Conservation (phyloP, 2,797 vertebrate genomes). For the Aplochiton taeniatus region DNA sequence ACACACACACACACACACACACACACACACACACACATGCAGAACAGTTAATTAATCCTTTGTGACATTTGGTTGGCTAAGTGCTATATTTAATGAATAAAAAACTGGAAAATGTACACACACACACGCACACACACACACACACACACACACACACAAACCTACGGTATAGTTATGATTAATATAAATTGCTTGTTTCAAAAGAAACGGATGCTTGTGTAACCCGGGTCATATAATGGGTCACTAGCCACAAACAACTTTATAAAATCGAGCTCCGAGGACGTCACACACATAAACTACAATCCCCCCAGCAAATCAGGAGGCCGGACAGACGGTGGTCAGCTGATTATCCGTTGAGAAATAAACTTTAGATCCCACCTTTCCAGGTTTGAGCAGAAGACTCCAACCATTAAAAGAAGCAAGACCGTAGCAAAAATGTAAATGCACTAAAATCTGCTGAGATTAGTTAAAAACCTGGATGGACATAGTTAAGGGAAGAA, state of each 20-base stretch:
- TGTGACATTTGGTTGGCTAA: constrained; percentile 20
- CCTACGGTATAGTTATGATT: constrained; percentile 36
- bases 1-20: constrained; percentile 16
- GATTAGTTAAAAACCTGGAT: no score
- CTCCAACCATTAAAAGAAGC: not conserved
- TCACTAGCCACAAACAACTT: no score
- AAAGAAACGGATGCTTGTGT: constrained; percentile 48
- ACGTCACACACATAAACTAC: no score
- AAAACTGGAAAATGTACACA: not conserved
- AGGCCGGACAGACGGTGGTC: no score
- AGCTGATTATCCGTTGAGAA: not conserved
- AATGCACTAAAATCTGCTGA: no score
- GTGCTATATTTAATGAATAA: constrained; percentile 10
- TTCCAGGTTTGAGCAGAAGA: no score
- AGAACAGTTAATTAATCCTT: constrained; percentile 36
- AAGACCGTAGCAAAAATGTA: no score
- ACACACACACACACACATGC: constrained; percentile 4
- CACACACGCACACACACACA: not conserved
- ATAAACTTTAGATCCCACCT: constrained; percentile 18
- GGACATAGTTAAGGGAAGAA: no score
- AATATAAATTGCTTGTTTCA: constrained; percentile 58
- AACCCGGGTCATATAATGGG: no score
- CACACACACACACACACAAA: constrained; percentile 17
- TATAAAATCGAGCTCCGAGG: no score
- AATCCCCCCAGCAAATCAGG: no score